These are phyloP conservation scores for Clangula hyemalis DNA, from an alignment of 2,797 vertebrate genomes.

Conservation along the genomic window DNA sequence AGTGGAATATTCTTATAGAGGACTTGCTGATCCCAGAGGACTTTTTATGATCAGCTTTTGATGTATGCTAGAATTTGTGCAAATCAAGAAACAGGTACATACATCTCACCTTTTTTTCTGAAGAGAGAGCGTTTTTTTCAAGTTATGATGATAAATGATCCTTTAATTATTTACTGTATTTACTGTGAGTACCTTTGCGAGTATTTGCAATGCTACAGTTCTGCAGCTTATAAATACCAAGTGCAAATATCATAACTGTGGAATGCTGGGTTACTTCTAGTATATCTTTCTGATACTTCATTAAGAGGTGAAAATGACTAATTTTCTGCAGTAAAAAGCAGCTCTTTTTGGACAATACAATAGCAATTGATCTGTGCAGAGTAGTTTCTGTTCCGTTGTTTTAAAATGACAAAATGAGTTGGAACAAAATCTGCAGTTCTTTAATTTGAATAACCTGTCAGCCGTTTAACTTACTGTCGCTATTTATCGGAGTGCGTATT, in stretches of 20 bases:
- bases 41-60: conserved; percentile 54
- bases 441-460: neutral
- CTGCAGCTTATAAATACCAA: neutral
- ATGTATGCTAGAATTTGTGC: conserved; percentile 12
- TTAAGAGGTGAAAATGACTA: neutral
- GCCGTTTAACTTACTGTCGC: neutral
- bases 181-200: neutral
- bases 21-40: neutral
- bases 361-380: neutral
- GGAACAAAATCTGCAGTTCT: neutral
- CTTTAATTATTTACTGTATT: neutral
- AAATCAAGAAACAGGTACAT: neutral
- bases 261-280: neutral
- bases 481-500: neutral
- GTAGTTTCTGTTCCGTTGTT: neutral
- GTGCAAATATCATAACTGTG: neutral
- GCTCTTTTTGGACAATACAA: neutral
- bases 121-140: neutral
- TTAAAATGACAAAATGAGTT: neutral
- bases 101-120: neutral
- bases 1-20: neutral
- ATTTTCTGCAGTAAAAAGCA: neutral
- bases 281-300: neutral
- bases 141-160: neutral
- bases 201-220: neutral